Conservation (phyloP, 2,113 vertebrate species). For the Paramormyrops kingsleyae region DNA sequence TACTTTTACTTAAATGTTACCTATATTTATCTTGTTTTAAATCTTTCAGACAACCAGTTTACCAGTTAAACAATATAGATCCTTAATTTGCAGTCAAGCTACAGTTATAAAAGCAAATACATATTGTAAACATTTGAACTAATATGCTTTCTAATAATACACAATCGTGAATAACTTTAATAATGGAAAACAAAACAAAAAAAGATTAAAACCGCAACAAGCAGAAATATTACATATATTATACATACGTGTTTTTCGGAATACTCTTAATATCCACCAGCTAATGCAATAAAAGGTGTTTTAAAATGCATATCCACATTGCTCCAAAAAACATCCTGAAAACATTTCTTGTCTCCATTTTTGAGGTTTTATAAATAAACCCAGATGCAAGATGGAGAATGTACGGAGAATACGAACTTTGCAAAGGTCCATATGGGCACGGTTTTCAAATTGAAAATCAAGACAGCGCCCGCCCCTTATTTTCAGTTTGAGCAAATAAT, state of each 20-base stretch:
- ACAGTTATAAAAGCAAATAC: not conserved
- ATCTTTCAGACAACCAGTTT: not conserved
- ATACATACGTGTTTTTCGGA: conserved; percentile 3
- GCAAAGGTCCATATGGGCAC: not conserved
- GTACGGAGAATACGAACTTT: not conserved
- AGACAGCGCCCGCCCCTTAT: not conserved
- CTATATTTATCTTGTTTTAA: not conserved
- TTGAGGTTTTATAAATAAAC: conserved; percentile 18
- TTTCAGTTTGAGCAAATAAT: not conserved
- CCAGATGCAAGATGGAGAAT: not conserved
- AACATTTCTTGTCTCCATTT: not conserved
- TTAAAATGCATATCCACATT: not conserved
- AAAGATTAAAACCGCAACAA: not conserved
- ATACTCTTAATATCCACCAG: conserved; percentile 1
- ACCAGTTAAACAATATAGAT: not conserved
- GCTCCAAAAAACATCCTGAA: not conserved
- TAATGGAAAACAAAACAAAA: not conserved
- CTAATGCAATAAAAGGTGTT: not conserved
- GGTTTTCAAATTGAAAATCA: conserved; percentile 10
- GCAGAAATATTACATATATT: not conserved
- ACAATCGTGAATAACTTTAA: not conserved
- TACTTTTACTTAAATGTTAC: not conserved
- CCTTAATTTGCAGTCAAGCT: not conserved
- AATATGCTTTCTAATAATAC: not conserved
- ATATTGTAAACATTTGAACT: not conserved